phyloP scores from a whole-genome alignment of 2,888 invertebrate species.

The Plagodis dolabraria region DNA sequence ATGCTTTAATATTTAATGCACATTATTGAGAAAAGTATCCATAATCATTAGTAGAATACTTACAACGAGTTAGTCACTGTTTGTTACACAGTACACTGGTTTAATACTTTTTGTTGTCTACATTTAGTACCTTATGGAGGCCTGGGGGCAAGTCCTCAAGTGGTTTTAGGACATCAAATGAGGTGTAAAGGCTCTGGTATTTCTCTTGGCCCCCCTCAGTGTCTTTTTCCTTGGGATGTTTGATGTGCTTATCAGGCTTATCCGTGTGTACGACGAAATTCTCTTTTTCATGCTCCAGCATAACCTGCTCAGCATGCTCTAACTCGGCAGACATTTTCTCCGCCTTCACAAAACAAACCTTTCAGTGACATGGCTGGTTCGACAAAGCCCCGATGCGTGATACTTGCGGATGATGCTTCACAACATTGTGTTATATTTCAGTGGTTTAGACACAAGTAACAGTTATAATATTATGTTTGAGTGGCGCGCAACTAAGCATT shows the following conservation, averaged over 20 bases:
- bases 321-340: conserved; percentile 81
- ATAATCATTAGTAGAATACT: conserved; percentile 37
- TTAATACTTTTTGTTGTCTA: conserved; percentile 38
- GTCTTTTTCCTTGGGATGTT: conserved; percentile 60
- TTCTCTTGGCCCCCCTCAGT: conserved; percentile 56
- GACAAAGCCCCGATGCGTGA: conserved; percentile 61
- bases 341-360: conserved; percentile 83
- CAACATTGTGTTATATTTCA: conserved; percentile 57
- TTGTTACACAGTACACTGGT: conserved; percentile 29
- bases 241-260: conserved; percentile 61
- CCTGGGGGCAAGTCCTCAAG: conserved; percentile 70
- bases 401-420: conserved; percentile 65
- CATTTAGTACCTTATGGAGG: conserved; percentile 68
- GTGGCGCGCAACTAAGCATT: conserved; percentile 36
- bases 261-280: conserved; percentile 56
- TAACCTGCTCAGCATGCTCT: conserved; percentile 82
- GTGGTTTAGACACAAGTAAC: conserved; percentile 49
- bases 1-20: conserved; percentile 24
- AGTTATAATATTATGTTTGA: conserved; percentile 25
- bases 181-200: conserved; percentile 75
- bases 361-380: conserved; percentile 62
- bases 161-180: conserved; percentile 75
- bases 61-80: conserved; percentile 36
- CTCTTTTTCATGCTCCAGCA: conserved; percentile 80
- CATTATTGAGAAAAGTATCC: conserved; percentile 32